These are phyloP conservation scores for Bombus impatiens DNA, from an alignment of 1,140 invertebrate species.

Conservation along the genomic window DNA sequence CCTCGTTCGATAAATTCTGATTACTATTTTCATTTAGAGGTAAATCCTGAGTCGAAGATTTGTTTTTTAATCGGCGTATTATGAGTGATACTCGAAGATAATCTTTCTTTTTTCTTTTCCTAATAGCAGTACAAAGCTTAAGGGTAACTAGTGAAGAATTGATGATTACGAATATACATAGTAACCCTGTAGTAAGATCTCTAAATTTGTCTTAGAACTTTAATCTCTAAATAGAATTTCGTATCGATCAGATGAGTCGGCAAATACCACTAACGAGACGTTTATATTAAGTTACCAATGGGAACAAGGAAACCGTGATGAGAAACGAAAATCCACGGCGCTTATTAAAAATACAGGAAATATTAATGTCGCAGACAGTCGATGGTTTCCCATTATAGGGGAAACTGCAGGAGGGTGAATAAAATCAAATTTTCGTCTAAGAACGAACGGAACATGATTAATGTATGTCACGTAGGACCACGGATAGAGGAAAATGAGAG, in stretches of 20 bases:
- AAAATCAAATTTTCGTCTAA: constrained; percentile 68
- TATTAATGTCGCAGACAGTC: constrained; percentile 44
- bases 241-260: neutral
- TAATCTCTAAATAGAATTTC: neutral
- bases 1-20: neutral
- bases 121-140: too few relatives aligned
- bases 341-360: constrained; percentile 48
- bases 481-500: constrained; percentile 58
- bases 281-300: neutral
- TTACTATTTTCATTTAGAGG: neutral
- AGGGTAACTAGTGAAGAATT: neutral
- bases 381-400: constrained; percentile 24
- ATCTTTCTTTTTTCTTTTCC: too few relatives aligned
- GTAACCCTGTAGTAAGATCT: too few relatives aligned
- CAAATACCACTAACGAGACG: neutral
- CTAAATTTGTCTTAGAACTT: neutral
- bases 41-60: neutral
- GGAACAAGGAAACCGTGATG: neutral
- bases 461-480: constrained; percentile 63
- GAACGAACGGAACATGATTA: constrained; percentile 61
- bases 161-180: neutral
- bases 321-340: neutral
- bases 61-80: too few relatives aligned
- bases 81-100: too few relatives aligned
- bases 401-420: constrained; percentile 53